Percentiles rank a stretch among this genome's conserved stretches.
These are phyloP conservation scores for Dynastes tityus DNA, from an alignment of 2,888 invertebrate genomes.

Conservation along the genomic window DNA sequence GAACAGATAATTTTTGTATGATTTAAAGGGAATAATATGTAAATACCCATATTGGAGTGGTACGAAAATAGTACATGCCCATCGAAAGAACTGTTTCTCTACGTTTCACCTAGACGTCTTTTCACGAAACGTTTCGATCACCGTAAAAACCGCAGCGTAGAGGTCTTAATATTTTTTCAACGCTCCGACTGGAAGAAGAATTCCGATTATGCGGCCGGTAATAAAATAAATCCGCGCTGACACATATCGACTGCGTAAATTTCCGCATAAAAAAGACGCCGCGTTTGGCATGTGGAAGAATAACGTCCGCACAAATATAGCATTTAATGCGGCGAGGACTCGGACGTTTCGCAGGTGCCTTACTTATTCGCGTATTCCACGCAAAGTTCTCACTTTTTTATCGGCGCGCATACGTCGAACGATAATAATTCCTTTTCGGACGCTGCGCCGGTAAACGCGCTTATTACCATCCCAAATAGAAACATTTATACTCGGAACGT, in stretches of 20 bases:
- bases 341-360: slow-evolving; percentile 42
- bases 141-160: slow-evolving; percentile 1
- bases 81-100: neutral
- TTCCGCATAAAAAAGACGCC: slow-evolving; percentile 52
- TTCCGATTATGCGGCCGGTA: slow-evolving; percentile 48
- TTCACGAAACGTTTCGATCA: slow-evolving; percentile 1
- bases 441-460: neutral
- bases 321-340: slow-evolving; percentile 35
- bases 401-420: slow-evolving; percentile 30
- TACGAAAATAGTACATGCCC: too few relatives aligned
- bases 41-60: too few relatives aligned
- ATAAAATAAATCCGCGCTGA: slow-evolving; percentile 52
- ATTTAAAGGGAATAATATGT: too few relatives aligned
- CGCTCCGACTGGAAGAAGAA: slow-evolving; percentile 44
- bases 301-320: slow-evolving; percentile 51
- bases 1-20: too few relatives aligned
- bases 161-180: slow-evolving; percentile 42
- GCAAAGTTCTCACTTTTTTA: slow-evolving; percentile 53
- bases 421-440: slow-evolving; percentile 51
- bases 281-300: slow-evolving; percentile 49
- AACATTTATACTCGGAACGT: slow-evolving; percentile 51
- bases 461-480: slow-evolving; percentile 51
- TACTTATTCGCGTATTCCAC: slow-evolving; percentile 51
- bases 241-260: slow-evolving; percentile 51
- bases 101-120: too few relatives aligned